A percentile compares a stretch with the other conserved stretches of the same genome.
These are phyloP conservation scores for Callyntrura guangdongensis DNA, from an alignment of 2,888 invertebrate genomes.

Conservation along the genomic window DNA sequence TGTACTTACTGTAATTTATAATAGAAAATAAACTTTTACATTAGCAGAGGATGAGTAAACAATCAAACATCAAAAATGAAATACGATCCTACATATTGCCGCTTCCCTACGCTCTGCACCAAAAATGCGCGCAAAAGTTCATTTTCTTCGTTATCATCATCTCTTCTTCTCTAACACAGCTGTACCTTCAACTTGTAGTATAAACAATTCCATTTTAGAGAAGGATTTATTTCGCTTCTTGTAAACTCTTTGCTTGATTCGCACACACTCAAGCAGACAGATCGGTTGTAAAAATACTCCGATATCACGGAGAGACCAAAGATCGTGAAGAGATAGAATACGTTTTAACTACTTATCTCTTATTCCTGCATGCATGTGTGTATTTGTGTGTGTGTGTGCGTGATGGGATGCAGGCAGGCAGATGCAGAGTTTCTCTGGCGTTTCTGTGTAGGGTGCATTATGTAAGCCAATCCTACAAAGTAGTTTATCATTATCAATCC, in stretches of 20 bases:
- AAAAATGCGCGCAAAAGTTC: too few species aligned
- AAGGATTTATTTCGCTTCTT: constrained; percentile 16
- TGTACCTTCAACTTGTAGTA: constrained; percentile 11
- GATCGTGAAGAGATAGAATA: too few species aligned
- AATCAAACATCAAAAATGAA: constrained; percentile 33
- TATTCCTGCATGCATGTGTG: too few species aligned
- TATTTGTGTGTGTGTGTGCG: too few species aligned
- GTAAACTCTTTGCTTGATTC: background rate
- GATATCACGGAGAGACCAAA: too few species aligned
- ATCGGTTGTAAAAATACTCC: too few species aligned
- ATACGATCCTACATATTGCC: constrained; percentile 1
- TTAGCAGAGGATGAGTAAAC: constrained; percentile 3
- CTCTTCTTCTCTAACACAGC: background rate
- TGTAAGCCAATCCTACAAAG: constrained; percentile 16
- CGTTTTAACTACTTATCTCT: too few species aligned
- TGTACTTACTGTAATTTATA: too few species aligned
- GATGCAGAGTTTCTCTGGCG: too few species aligned
- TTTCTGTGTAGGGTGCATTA: constrained; percentile 2
- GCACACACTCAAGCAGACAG: background rate
- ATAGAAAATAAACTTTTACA: background rate
- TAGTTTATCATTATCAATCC: constrained; percentile 33
- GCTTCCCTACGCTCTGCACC: too few species aligned
- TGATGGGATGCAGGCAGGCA: too few species aligned
- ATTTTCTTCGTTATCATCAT: constrained; percentile 6
- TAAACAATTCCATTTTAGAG: constrained; percentile 48